These are phyloP conservation scores for Himalopsyche phryganea DNA, from an alignment of 1,140 invertebrate genomes.

Conservation along the genomic window DNA sequence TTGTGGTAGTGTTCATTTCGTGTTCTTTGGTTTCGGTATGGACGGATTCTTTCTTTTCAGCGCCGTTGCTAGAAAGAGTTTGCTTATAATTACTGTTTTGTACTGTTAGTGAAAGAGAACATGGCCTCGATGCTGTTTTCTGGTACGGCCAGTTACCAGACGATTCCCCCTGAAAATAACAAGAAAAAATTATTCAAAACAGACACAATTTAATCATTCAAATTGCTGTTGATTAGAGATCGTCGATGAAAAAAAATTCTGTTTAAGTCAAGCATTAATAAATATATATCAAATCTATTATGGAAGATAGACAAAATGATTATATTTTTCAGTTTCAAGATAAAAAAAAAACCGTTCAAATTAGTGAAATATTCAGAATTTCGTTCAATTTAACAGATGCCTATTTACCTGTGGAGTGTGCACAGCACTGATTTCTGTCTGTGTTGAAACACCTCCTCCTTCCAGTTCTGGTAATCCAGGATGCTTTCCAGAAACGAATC, in stretches of 20 bases:
- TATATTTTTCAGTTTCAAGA: too few species aligned
- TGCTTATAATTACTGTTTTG: slow-evolving; percentile 33
- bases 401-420: slow-evolving; percentile 63
- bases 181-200: too few species aligned
- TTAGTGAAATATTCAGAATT: too few species aligned
- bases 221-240: too few species aligned
- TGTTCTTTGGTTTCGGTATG: slow-evolving; percentile 17
- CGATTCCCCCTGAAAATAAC: slow-evolving; percentile 23
- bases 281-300: too few species aligned
- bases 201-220: too few species aligned
- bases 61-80: slow-evolving; percentile 9
- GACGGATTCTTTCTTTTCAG: slow-evolving; percentile 18
- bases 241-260: too few species aligned
- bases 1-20: slow-evolving; percentile 14
- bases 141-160: slow-evolving; percentile 29
- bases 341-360: too few species aligned
- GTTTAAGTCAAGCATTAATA: too few species aligned
- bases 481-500: slow-evolving; percentile 58
- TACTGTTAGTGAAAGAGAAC: slow-evolving; percentile 27
- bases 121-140: slow-evolving; percentile 29
- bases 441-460: slow-evolving; percentile 62
- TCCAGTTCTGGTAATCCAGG: slow-evolving; percentile 36
- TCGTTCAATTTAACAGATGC: too few species aligned
- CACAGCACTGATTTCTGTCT: slow-evolving; percentile 74
- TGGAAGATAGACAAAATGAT: too few species aligned